These are phyloP conservation scores for Silurus aristotelis DNA, from an alignment of 2,797 vertebrate genomes.

Conservation along the genomic window DNA sequence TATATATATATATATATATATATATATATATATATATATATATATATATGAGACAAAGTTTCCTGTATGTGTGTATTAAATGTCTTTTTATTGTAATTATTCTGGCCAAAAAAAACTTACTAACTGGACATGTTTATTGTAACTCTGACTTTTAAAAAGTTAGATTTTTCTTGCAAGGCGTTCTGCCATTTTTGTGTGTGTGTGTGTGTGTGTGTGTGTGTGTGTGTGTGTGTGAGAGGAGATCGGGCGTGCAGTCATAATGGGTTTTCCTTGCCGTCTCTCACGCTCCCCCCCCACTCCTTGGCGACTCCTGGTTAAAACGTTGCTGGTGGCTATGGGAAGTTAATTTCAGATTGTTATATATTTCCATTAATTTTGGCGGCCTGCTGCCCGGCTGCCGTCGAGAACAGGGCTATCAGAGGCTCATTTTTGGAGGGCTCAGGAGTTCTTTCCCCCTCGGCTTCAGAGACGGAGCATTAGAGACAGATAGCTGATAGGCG, in stretches of 20 bases:
- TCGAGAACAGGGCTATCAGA: slow-evolving; percentile 63
- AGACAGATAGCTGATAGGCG: slow-evolving; percentile 64
- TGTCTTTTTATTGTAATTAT: slow-evolving; percentile 4
- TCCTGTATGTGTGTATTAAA: background rate
- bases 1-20: too few relatives aligned
- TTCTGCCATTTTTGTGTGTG: background rate
- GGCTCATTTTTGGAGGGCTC: slow-evolving; percentile 55
- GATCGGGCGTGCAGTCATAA: slow-evolving; percentile 73
- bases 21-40: too few relatives aligned
- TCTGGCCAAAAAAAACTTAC: background rate
- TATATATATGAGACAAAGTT: too few relatives aligned
- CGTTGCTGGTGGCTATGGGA: slow-evolving; percentile 85
- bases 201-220: background rate
- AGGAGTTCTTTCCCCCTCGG: slow-evolving; percentile 57
- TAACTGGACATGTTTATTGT: background rate
- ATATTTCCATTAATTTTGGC: slow-evolving; percentile 85
- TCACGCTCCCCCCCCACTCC: slow-evolving; percentile 65
- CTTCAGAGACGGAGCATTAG: slow-evolving; percentile 55
- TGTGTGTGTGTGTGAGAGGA: slow-evolving; percentile 21
- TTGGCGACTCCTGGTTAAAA: slow-evolving; percentile 73
- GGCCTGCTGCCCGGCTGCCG: slow-evolving; percentile 68
- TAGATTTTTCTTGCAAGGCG: background rate
- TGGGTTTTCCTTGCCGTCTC: slow-evolving; percentile 63
- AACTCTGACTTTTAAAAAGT: slow-evolving; percentile 13
- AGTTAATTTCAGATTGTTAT: slow-evolving; percentile 92